Conservation (phyloP, 2,113 vertebrate species). For the Caloenas nicobarica region DNA sequence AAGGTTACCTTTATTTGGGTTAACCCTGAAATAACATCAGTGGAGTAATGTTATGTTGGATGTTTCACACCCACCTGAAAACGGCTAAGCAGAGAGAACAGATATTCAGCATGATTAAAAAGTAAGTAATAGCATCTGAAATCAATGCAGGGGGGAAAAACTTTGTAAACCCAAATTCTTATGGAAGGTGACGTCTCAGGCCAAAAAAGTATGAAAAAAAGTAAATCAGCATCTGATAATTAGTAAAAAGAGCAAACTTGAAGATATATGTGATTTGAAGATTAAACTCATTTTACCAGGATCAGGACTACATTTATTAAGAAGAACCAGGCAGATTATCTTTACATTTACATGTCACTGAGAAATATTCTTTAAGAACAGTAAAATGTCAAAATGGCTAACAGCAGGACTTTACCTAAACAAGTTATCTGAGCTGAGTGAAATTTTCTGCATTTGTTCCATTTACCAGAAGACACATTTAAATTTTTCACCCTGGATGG, state of each 20-base stretch:
- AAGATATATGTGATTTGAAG: not conserved
- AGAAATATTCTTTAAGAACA: not conserved
- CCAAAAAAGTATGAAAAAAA: not conserved
- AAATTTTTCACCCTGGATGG: not conserved
- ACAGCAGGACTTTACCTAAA: not conserved
- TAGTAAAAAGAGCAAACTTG: not conserved
- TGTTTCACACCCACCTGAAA: not conserved
- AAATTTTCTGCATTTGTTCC: not conserved
- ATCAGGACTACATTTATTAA: not conserved
- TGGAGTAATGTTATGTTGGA: not conserved
- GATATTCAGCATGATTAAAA: not conserved
- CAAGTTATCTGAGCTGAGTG: not conserved
- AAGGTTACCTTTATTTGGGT: not conserved
- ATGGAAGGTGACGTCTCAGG: not conserved
- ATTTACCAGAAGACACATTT: not conserved
- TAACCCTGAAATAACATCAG: not conserved
- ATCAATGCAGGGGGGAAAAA: not conserved
- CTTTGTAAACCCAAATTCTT: not conserved
- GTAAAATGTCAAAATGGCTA: not conserved
- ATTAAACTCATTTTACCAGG: not conserved
- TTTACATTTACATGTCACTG: not conserved
- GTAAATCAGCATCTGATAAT: not conserved
- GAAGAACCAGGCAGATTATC: not conserved
- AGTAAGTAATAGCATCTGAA: not conserved
- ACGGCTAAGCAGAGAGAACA: not conserved